These are phyloP conservation scores for Callyntrura sp. DNA, from an alignment of 2,888 invertebrate genomes.

Conservation along the genomic window DNA sequence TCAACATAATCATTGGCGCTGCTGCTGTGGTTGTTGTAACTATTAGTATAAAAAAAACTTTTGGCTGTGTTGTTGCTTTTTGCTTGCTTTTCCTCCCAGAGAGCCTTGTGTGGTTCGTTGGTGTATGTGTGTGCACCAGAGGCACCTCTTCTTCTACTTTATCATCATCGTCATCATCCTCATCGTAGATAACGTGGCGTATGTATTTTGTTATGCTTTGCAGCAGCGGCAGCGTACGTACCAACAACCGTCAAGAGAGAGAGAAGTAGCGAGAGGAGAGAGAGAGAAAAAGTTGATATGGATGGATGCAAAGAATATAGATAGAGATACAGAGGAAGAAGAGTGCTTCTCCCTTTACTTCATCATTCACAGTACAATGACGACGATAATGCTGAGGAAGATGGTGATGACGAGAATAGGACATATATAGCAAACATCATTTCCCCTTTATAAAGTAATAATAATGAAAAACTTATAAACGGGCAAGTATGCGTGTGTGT, in stretches of 20 bases:
- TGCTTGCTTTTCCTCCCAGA: constrained; percentile 13
- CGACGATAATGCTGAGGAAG: constrained; percentile 16
- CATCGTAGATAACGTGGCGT: constrained; percentile 36
- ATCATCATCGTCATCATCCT: constrained; percentile 26
- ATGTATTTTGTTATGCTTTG: constrained; percentile 85
- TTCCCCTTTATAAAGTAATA: constrained; percentile 60
- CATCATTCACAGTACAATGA: neutral
- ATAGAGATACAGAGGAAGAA: neutral
- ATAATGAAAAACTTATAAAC: constrained; percentile 50
- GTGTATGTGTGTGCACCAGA: constrained; percentile 49
- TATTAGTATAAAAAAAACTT: constrained; percentile 60
- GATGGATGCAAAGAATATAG: neutral
- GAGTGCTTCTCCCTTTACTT: constrained; percentile 22
- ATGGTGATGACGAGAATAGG: constrained; percentile 11
- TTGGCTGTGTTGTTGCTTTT: constrained; percentile 62
- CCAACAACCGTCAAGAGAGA: constrained; percentile 55
- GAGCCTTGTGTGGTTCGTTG: constrained; percentile 67
- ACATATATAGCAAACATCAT: neutral
- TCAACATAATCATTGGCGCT: constrained; percentile 30
- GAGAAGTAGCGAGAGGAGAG: constrained; percentile 26
- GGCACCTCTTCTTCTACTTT: constrained; percentile 42
- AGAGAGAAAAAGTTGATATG: constrained; percentile 27
- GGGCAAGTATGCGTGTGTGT: neutral
- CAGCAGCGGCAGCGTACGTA: constrained; percentile 76
- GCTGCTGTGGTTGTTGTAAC: constrained; percentile 62